Evolutionary conservation across 1,140 invertebrate species (phyloP).

Genomic region (Eueides isabella): DNA sequence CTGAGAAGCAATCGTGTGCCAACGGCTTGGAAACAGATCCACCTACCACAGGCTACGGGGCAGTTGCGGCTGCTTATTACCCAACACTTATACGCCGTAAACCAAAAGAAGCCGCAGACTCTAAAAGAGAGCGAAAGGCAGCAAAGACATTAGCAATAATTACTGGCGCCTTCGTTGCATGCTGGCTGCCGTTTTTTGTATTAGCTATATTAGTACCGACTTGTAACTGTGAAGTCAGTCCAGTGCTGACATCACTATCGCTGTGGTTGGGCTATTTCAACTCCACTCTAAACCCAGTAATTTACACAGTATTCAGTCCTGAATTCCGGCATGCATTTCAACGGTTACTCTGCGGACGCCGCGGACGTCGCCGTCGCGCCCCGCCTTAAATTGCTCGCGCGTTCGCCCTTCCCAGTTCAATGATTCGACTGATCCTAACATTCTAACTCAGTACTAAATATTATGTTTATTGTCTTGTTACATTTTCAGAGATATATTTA

Average conservation of each 20-base stretch:
- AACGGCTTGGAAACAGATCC: conserved; percentile 87
- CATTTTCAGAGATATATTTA: conserved; percentile 83
- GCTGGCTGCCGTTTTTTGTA: conserved; percentile 96
- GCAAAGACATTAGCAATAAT: conserved; percentile 96
- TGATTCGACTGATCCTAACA: conserved; percentile 66
- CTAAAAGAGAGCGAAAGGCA: conserved; percentile 94
- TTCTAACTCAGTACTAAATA: conserved; percentile 64
- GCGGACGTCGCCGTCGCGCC: conserved; percentile 77
- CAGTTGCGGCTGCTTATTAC: conserved; percentile 80
- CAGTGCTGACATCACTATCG: conserved; percentile 87
- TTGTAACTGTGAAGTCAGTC: conserved; percentile 83
- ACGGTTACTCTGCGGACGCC: conserved; percentile 88
- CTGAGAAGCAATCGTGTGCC: conserved; percentile 86
- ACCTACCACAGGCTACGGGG: conserved; percentile 83
- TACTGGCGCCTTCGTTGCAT: conserved; percentile 94
- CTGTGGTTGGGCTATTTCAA: conserved; percentile 94
- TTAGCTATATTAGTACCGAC: conserved; percentile 92
- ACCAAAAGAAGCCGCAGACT: conserved; percentile 87
- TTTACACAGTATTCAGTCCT: conserved; percentile 94
- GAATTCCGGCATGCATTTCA: conserved; percentile 95
- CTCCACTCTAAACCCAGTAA: conserved; percentile 93
- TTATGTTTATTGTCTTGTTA: conserved; percentile 79
- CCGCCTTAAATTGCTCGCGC: conserved; percentile 54
- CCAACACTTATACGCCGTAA: conserved; percentile 82
- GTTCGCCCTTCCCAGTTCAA: conserved; percentile 16